Evolutionary conservation across 1,140 invertebrate genomes (phyloP).

Genomic region (Helicoverpa zea): DNA sequence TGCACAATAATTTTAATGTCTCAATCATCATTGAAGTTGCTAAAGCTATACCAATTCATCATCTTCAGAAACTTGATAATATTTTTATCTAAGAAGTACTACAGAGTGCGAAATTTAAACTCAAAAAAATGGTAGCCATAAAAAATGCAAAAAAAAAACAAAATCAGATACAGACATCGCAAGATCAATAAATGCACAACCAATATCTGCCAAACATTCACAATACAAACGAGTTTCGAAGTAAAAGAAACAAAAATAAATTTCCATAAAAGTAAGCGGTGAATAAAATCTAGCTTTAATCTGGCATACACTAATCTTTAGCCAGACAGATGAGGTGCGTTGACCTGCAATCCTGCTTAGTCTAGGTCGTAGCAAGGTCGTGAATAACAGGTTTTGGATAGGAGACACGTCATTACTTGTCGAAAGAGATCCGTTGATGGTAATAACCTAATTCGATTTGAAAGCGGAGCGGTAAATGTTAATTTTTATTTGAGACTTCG

Average conservation of each 20-base stretch:
- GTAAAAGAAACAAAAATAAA: background rate
- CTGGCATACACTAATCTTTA: slow-evolving; percentile 19
- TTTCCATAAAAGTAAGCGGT: slow-evolving; percentile 24
- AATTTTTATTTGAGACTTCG: background rate
- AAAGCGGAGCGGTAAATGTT: background rate
- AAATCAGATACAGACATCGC: too few relatives aligned
- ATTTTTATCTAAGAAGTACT: too few relatives aligned
- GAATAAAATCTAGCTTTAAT: slow-evolving; percentile 17
- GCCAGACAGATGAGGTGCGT: slow-evolving; percentile 40
- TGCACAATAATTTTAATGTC: too few relatives aligned
- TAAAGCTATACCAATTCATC: too few relatives aligned
- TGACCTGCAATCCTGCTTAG: slow-evolving; percentile 47
- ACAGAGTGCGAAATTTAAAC: too few relatives aligned
- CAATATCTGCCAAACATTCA: too few relatives aligned
- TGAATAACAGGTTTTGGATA: slow-evolving; percentile 12
- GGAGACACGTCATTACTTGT: slow-evolving; percentile 51
- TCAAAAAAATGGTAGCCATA: too few relatives aligned
- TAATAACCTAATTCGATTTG: slow-evolving; percentile 6
- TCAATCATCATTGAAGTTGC: too few relatives aligned
- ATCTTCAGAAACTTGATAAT: too few relatives aligned
- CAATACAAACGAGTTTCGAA: too few relatives aligned
- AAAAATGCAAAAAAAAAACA: too few relatives aligned
- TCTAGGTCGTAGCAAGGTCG: slow-evolving; percentile 60
- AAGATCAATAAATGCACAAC: too few relatives aligned
- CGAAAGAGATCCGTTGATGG: background rate